Evolutionary conservation across 1,140 invertebrate species (phyloP).

Genomic region (Marisa cornuarietis): DNA sequence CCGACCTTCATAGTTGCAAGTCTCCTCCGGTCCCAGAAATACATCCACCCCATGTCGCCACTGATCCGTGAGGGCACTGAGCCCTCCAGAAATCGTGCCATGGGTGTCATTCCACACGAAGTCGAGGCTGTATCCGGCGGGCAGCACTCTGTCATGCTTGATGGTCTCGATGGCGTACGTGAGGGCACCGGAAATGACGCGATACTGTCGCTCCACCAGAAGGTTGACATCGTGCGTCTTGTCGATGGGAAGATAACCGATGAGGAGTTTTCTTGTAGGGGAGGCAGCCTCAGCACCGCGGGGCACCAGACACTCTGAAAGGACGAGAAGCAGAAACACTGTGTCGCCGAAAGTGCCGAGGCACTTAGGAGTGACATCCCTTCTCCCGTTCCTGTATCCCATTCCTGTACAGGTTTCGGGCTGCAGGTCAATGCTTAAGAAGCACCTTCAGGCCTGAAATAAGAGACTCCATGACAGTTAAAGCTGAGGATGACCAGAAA

Average conservation of each 20-base stretch:
- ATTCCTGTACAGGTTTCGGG: too few relatives aligned
- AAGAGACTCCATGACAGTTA: too few relatives aligned
- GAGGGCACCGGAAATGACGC: constrained; percentile 87
- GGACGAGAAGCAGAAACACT: too few relatives aligned
- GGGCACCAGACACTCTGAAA: too few relatives aligned
- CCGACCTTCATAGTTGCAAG: constrained; percentile 92
- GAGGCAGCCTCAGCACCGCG: background rate
- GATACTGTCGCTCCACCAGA: constrained; percentile 35
- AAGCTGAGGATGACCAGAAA: too few relatives aligned
- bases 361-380: too few relatives aligned
- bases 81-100: constrained; percentile 85
- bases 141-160: constrained; percentile 79
- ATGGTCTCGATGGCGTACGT: constrained; percentile 84
- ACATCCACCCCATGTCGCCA: constrained; percentile 83
- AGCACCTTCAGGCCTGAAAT: too few relatives aligned
- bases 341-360: too few relatives aligned
- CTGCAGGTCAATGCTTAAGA: too few relatives aligned
- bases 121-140: constrained; percentile 83
- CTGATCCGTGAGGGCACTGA: constrained; percentile 88
- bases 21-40: constrained; percentile 95
- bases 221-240: constrained; percentile 26
- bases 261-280: constrained; percentile 31
- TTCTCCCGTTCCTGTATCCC: too few relatives aligned
- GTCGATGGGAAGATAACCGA: constrained; percentile 51
- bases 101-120: constrained; percentile 91